Evolutionary conservation across 2,888 invertebrate species (phyloP), one percentile per base, ranked within the genome.

Genomic region (Chloromyia formosa): DNA sequence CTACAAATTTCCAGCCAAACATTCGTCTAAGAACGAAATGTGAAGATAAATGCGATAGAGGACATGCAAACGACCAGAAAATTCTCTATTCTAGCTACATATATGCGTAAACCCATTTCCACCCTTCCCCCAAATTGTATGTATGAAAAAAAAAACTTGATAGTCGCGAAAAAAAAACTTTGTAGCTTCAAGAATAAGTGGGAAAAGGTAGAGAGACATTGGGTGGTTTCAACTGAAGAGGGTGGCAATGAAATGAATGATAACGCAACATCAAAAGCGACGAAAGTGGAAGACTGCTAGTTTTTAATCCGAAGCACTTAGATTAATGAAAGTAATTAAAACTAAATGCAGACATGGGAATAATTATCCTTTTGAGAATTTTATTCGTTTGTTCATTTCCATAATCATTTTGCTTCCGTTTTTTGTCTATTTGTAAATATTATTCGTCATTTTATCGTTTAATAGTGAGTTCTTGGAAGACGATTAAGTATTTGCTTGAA

Each of bases 261-360:
- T 7, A 35, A 35, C 2, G 27, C 27, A 35, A 35, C 27, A 4
- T 35, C 27, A 35, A 35, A 35, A 4, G 27, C 27, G 27, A 35
- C 27, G 27, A 54, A 58, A 66, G 64, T 74, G 60, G 74, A 40
- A 56, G 18, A 27, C 56, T 60, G 35, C 58, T 66, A 68, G 66
- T 74, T 58, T 62, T 74, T 74, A 74, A 74, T 74, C 74, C 68
- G 53, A 73, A 77, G 78, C 78, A 79, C 79, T 79, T 79, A 78
- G 77, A 77, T 78, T 78, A 79, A 79, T 78, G 79, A 79, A 79
- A 77, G 77, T 78, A 74, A 76, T 76, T 76, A 77, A 78, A 78
- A 79, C 75, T 78, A 77, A 77, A 77, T 78, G 76, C 66, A 77
- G 73, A 77, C 77, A 77, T 62, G 77, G 77, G 75, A 75, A 49